Evolutionary conservation across 1,140 invertebrate species (phyloP).

Genomic region (Steinernema khuongi): DNA sequence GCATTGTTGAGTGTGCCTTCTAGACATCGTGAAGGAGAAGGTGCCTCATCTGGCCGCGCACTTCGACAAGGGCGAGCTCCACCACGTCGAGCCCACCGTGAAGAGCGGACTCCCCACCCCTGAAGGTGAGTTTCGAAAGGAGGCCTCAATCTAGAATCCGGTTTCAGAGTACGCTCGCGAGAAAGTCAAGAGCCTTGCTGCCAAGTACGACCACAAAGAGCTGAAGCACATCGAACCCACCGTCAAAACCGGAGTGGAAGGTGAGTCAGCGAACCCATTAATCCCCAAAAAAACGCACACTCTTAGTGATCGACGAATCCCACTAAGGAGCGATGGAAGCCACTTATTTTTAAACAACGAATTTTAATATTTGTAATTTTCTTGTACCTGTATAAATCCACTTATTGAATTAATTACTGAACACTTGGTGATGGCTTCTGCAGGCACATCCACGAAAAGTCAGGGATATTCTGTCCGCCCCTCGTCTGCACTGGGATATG

Average conservation of each 20-base stretch:
- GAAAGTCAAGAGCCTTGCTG: conserved; percentile 37
- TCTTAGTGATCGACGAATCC: neutral
- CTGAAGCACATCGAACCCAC: conserved; percentile 43
- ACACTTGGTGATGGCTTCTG: neutral
- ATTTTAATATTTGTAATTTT: conserved; percentile 1
- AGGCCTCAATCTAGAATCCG: conserved; percentile 3
- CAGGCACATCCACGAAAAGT: neutral
- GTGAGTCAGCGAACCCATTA: neutral
- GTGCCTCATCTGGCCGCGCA: conserved; percentile 23
- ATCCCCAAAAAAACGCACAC: neutral
- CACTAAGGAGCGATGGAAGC: neutral
- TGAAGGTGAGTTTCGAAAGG: conserved; percentile 21
- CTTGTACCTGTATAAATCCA: neutral
- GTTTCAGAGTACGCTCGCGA: conserved; percentile 36
- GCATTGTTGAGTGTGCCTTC: conserved; percentile 11
- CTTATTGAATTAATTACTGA: neutral
- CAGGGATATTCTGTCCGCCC: neutral
- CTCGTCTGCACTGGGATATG: neutral
- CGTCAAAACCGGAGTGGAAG: conserved; percentile 37
- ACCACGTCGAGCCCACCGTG: conserved; percentile 27
- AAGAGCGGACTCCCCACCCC: conserved; percentile 13
- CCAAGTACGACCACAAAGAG: conserved; percentile 39
- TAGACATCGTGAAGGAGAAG: conserved; percentile 39
- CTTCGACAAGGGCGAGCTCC: conserved; percentile 28
- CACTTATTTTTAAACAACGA: neutral